Percentiles rank a stretch among this genome's conserved stretches.
phyloP scores from a whole-genome alignment of 2,113 vertebrate species.

The Lasiurus cinereus region DNA sequence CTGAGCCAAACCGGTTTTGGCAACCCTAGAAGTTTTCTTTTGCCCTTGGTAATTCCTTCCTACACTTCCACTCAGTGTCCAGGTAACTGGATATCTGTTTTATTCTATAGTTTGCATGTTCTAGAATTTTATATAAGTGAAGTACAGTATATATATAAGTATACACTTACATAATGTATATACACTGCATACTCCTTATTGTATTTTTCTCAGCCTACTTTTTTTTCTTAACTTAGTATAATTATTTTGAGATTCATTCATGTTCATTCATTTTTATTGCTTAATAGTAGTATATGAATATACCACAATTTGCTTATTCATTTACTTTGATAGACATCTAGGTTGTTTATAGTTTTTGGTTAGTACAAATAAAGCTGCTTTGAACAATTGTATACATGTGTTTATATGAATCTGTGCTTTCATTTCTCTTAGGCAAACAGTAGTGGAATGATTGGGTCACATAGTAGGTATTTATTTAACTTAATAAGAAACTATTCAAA shows the following conservation, averaged over 20 bases:
- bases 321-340: background rate
- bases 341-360: background rate
- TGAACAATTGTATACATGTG: background rate
- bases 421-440: slow-evolving; percentile 1
- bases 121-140: background rate
- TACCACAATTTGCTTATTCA: background rate
- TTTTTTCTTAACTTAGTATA: background rate
- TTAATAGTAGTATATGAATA: background rate
- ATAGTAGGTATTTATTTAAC: slow-evolving; percentile 22
- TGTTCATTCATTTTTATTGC: background rate
- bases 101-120: slow-evolving; percentile 18
- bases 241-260: background rate
- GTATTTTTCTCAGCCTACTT: too few relatives aligned
- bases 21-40: background rate
- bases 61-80: background rate
- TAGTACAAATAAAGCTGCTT: background rate
- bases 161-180: background rate
- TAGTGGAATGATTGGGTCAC: background rate
- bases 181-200: background rate
- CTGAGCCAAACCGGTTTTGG: too few relatives aligned
- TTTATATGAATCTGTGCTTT: slow-evolving; percentile 22
- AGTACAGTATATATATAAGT: background rate
- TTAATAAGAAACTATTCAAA: background rate
- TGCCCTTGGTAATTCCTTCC: background rate
- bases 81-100: background rate